Base-by-base conservation (phyloP, 2,888 invertebrate species). In the Synanthedon tipuliformis region DNA sequence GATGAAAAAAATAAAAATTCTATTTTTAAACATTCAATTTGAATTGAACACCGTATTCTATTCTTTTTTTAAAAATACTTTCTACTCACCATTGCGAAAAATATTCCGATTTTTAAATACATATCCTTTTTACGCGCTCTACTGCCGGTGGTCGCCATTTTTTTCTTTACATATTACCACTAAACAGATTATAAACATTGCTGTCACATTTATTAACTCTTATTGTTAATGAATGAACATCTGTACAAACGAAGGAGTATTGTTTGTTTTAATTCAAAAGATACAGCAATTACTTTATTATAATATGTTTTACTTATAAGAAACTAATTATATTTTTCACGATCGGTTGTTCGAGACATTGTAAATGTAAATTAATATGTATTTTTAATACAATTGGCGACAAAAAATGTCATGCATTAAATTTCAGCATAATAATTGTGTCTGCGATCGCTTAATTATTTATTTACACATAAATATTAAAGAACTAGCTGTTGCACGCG, bases 81-180 rank as follows among this genome's bases (percentile, higher is more conserved):
- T 16, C 16, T 15, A 16, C 15, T 15, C 4, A 49, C 18, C 12
- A 18, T 18, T 5, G 11, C 18, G 16, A 49, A 16, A 13, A 49
- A 49, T 15, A 49, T 13, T 16, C 49, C 49, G 15, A 40, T 40
- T 27, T 16, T 11, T 27, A 50, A 50, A 23, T n/a, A 27, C 50
- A 50, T 34, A n/a, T 50, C 50, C 10, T 54, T 52, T 56, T 34
- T 41, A 52, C 56, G 51, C 52, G 52, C 34, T 51, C 52, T 41
- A 50, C 50, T 49, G 27, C 40, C 50, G 52, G 56, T 56, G 56
- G 56, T 48, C 56, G 54, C 54, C 12, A 54, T 56, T 54, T 56
- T 52, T 51, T 48, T 13, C 54, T 56, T 52, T 8, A 34, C 27
- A 34, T 56, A 52, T 41, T 40, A 51, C 56, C 56, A 56, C 56